Evolutionary conservation across 2,113 vertebrate genomes (phyloP).

Genomic region (Ammodytes dubius): DNA sequence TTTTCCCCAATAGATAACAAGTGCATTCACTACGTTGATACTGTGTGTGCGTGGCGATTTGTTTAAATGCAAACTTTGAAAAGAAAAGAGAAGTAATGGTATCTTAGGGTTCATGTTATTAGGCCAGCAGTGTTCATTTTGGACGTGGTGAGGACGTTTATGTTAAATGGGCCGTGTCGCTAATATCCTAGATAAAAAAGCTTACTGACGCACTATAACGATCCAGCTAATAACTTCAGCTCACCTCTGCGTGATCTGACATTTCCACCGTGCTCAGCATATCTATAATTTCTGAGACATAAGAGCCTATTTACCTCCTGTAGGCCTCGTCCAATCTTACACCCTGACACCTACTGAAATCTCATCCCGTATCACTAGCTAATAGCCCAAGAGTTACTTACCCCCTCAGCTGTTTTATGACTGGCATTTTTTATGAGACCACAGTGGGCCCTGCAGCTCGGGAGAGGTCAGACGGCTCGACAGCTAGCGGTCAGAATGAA

Average conservation of each 20-base stretch:
- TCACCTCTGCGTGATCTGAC: constrained; percentile 23
- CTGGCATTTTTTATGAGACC: constrained; percentile 81
- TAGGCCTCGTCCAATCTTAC: constrained; percentile 60
- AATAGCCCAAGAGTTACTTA: constrained; percentile 70
- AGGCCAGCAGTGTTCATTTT: constrained; percentile 30
- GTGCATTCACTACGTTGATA: constrained; percentile 75
- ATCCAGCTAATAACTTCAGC: constrained; percentile 37
- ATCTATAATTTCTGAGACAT: constrained; percentile 57
- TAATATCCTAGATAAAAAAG: constrained; percentile 26
- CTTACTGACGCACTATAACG: constrained; percentile 14
- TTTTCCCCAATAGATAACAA: constrained; percentile 84
- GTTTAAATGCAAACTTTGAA: constrained; percentile 73
- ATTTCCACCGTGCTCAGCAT: constrained; percentile 43
- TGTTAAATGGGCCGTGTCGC: constrained; percentile 28
- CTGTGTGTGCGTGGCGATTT: constrained; percentile 67
- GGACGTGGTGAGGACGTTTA: neutral
- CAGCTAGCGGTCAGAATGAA: constrained; percentile 73
- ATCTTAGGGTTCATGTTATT: constrained; percentile 62
- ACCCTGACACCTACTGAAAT: constrained; percentile 79
- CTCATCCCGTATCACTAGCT: constrained; percentile 74
- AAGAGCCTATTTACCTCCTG: constrained; percentile 24
- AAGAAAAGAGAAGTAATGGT: constrained; percentile 74
- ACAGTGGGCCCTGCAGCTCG: constrained; percentile 67
- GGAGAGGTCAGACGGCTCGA: constrained; percentile 73
- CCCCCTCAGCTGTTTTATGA: constrained; percentile 77